Base-by-base conservation (phyloP, 2,888 invertebrate species). In the Seira sanloemensis region DNA sequence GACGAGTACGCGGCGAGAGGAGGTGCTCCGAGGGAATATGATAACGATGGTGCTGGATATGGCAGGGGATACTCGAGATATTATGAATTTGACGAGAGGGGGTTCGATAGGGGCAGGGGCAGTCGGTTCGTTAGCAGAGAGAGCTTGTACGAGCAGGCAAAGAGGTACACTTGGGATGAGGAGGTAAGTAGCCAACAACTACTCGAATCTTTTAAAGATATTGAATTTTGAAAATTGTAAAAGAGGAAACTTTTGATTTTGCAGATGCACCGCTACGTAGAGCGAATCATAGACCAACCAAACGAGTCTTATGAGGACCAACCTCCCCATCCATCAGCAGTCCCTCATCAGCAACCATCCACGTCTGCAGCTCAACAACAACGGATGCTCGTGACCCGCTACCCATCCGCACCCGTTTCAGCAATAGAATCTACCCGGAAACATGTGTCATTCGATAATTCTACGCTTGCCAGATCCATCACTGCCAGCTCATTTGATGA, bases 381-480 rank as follows among this genome's bases (percentile, higher is more conserved):
- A 23, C 72, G 73, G 50, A 79, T 73, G 67, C 19, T 69, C 21
- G 81, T 75, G 26, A 62, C 81, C 26, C 75, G 88, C 19, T 88
- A 88, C 71, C 87, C 88, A 7, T 88, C 88, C n/a, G 88, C 88
- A 21, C 88, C 88, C 18, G 81, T 88, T 58, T 82, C 86, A 26
- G 84, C 86, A 65, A 86, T 86, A 21, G 85, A 87, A 46, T 85
- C 86, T 0, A 86, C 87, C 5, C 58, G 88, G 87, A 97, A 97
- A 91, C 97, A 97, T 91, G 97, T 97, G 46, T 97, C 96, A 90
- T 97, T 97, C 81, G 91, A 91, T 80, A 89, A 90, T n/a, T 88
- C 90, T 0, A 90, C 90, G 5, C 85, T 87, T 16, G 85, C 86
- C 18, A 76, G 87, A 50, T 86, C 85, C 19, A 86, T 86, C 54